phyloP scores from a whole-genome alignment of 2,797 vertebrate genomes.

The Typhlichthys eigenmanni region DNA sequence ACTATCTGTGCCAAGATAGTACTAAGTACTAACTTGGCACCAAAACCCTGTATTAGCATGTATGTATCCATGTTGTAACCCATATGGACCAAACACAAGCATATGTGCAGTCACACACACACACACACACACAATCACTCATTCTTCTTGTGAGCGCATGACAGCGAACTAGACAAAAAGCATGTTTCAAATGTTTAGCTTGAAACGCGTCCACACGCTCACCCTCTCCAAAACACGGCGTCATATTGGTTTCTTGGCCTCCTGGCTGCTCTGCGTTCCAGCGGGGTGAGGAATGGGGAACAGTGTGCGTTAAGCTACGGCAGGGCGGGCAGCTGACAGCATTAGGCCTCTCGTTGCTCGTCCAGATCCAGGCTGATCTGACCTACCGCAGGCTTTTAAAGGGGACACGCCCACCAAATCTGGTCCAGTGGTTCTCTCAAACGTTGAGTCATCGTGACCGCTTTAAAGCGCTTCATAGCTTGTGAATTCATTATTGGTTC shows the following conservation, averaged over 20 bases:
- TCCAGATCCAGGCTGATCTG: slow-evolving; percentile 10
- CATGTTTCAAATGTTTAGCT: too few species aligned
- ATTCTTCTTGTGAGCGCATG: not conserved
- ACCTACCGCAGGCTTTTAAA: slow-evolving; percentile 7
- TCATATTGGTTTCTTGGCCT: slow-evolving; percentile 72
- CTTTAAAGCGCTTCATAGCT: too few species aligned
- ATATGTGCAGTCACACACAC: not conserved
- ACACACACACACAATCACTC: not conserved
- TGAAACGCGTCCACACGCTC: not conserved
- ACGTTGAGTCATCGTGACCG: too few species aligned
- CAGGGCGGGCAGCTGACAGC: slow-evolving; percentile 30
- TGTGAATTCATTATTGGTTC: too few species aligned
- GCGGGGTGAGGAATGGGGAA: slow-evolving; percentile 81
- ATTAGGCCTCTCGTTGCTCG: not conserved
- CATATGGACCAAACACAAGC: not conserved
- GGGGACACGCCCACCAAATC: not conserved
- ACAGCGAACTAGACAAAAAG: not conserved
- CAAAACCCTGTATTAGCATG: too few species aligned
- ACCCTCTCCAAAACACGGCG: slow-evolving; percentile 29
- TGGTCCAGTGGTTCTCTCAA: not conserved
- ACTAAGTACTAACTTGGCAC: too few species aligned
- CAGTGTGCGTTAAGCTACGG: slow-evolving; percentile 66
- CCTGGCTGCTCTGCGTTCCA: slow-evolving; percentile 76
- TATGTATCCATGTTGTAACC: too few species aligned
- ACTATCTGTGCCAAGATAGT: too few species aligned